Conservation (phyloP, 2,113 vertebrate genomes). For the Bubo blakistoni region DNA sequence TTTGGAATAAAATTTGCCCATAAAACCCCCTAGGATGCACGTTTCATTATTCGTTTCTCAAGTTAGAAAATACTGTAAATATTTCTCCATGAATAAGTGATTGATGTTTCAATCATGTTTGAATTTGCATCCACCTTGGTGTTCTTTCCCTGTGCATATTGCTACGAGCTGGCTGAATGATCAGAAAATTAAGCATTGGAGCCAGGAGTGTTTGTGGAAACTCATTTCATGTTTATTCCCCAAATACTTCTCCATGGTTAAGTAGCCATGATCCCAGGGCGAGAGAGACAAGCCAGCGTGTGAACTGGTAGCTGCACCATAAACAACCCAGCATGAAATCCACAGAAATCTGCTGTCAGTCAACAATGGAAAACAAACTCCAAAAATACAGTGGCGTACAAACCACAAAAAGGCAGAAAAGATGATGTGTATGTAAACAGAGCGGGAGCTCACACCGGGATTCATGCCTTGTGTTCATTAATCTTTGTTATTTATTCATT, state of each 20-base stretch:
- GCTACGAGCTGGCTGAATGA: not conserved
- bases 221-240: not conserved
- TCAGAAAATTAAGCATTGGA: not conserved
- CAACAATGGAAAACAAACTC: not conserved
- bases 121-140: conserved; percentile 17
- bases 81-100: not conserved
- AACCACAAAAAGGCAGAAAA: not conserved
- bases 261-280: not conserved
- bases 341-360: not conserved
- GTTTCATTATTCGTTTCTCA: not conserved
- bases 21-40: not conserved
- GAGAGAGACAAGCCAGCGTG: not conserved
- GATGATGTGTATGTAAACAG: no score
- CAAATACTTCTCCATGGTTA: not conserved
- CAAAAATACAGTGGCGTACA: not conserved
- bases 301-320: not conserved
- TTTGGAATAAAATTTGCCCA: not conserved
- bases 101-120: conserved; percentile 1
- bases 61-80: not conserved
- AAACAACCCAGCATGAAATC: not conserved
- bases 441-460: not conserved
- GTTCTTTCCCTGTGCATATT: not conserved
- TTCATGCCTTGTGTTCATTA: not conserved
- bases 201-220: not conserved
- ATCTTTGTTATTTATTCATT: not conserved